Conservation (phyloP, 2,797 vertebrate species). For the Chiloscyllium punctatum region DNA sequence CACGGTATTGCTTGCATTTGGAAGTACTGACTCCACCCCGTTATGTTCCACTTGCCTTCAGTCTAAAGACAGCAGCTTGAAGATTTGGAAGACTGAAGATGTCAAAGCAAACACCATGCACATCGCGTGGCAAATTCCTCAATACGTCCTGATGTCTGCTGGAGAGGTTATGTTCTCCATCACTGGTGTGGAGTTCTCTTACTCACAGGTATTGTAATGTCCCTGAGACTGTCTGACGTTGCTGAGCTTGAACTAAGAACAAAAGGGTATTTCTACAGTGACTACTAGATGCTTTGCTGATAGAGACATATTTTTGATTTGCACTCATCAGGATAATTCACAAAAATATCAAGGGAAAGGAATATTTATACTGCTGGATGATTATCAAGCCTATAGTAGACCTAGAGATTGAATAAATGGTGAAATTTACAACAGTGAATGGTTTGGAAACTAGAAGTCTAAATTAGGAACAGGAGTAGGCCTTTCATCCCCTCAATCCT, state of each 20-base stretch:
- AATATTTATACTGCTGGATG: too few species aligned
- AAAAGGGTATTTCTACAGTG: background rate
- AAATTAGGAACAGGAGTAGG: too few species aligned
- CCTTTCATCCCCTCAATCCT: too few species aligned
- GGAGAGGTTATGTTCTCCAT: conserved; percentile 96
- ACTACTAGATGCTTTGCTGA: background rate
- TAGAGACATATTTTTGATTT: too few species aligned
- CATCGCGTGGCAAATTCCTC: conserved; percentile 86
- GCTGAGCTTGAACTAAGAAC: background rate
- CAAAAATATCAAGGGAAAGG: too few species aligned
- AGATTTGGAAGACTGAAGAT: conserved; percentile 62
- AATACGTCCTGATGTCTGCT: conserved; percentile 78
- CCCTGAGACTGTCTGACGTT: background rate
- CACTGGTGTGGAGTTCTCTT: conserved; percentile 93
- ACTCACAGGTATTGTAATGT: conserved; percentile 72
- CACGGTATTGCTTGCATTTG: background rate
- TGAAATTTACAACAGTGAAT: background rate
- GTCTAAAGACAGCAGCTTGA: background rate
- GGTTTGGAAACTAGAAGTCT: background rate
- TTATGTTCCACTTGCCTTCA: background rate
- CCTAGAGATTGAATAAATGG: background rate
- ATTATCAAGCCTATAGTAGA: background rate
- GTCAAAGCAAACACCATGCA: conserved; percentile 72
- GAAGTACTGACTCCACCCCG: background rate
- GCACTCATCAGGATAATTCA: too few species aligned